Evolutionary conservation across 2,888 invertebrate genomes (phyloP), one percentile per base, ranked within the genome.

Genomic region (Bhutanitis thaidina): DNA sequence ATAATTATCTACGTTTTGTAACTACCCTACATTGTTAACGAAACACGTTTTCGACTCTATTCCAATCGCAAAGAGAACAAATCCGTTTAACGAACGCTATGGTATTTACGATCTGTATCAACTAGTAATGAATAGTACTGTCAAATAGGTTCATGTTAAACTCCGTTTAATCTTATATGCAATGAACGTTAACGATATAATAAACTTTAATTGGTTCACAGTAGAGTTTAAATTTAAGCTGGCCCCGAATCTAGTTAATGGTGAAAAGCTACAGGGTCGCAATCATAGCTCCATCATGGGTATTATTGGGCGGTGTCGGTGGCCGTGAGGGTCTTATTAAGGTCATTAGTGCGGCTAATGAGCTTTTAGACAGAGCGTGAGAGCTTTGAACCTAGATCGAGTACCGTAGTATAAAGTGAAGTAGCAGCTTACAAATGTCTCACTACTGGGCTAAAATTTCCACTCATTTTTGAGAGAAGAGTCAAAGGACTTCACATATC

Each of bases 251-350:
- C 1, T 10, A 8, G 16, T 25, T 14, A 13, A 13, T 20, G n/a
- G 16, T 52, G 32, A 39, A 53, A 37, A 27, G 27, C 44, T 48
- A 48, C 40, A 65, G 61, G 34, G 34, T 13, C 12, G 12, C 12
- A 12, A 3, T 34, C 34, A 66, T 60, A 59, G 64, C 71, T 72
- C 74, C 73, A 70, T 67, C 71, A 73, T 70, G 69, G 65, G 68
- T 69, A 70, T 71, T 64, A 68, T 65, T 49, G 27, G 25, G 8
- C 27, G 25, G 25, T 10, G 37, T 3, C 39, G 39, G 39, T 25
- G 82, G 84, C 83, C 63, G 69, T 62, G 79, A 74, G 77, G 76
- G 81, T 78, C 74, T 74, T 77, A 77, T 76, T 83, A 82, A 79
- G 74, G 78, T 76, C 79, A 79, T 83, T 77, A 82, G 79, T 70